Percentiles rank a stretch among this genome's conserved stretches.
Evolutionary conservation across 2,797 vertebrate genomes (phyloP).

Genomic region (Chelonia mydas): DNA sequence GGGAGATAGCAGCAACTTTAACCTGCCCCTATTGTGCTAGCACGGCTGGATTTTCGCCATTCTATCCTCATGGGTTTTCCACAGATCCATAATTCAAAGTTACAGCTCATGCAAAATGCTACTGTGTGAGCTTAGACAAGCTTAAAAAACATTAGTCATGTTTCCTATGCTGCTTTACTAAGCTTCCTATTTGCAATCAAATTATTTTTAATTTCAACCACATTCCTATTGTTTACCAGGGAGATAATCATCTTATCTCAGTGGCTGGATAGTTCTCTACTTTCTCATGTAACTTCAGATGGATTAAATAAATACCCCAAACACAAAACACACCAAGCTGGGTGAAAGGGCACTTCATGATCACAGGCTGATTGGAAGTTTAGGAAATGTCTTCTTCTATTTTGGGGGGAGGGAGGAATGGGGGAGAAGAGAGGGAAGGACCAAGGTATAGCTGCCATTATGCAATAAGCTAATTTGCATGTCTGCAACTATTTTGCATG

Average conservation of each 20-base stretch:
- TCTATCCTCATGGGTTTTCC: slow-evolving; percentile 49
- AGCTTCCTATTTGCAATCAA: slow-evolving; percentile 76
- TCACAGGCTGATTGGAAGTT: slow-evolving; percentile 37
- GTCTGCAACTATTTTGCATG: neutral
- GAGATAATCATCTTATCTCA: slow-evolving; percentile 77
- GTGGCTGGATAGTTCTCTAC: slow-evolving; percentile 59
- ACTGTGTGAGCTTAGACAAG: slow-evolving; percentile 53
- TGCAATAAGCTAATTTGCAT: neutral
- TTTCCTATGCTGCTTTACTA: slow-evolving; percentile 74
- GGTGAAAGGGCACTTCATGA: slow-evolving; percentile 54
- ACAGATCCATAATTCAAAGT: slow-evolving; percentile 71
- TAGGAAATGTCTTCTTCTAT: slow-evolving; percentile 49
- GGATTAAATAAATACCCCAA: slow-evolving; percentile 63
- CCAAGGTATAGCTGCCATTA: neutral
- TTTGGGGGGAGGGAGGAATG: neutral
- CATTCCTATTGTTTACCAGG: slow-evolving; percentile 73
- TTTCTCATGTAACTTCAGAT: slow-evolving; percentile 71
- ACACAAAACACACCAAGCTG: slow-evolving; percentile 58
- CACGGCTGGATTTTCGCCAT: slow-evolving; percentile 57
- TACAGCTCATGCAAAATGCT: slow-evolving; percentile 51
- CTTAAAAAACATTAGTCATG: slow-evolving; percentile 72
- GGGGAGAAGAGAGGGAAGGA: neutral
- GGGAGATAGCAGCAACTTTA: slow-evolving; percentile 28
- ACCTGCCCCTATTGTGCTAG: slow-evolving; percentile 60
- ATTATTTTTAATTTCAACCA: slow-evolving; percentile 77